Percentiles rank a stretch among this genome's conserved stretches.
phyloP scores from a whole-genome alignment of 2,888 invertebrate species.

The Sminthurinus aureus region DNA sequence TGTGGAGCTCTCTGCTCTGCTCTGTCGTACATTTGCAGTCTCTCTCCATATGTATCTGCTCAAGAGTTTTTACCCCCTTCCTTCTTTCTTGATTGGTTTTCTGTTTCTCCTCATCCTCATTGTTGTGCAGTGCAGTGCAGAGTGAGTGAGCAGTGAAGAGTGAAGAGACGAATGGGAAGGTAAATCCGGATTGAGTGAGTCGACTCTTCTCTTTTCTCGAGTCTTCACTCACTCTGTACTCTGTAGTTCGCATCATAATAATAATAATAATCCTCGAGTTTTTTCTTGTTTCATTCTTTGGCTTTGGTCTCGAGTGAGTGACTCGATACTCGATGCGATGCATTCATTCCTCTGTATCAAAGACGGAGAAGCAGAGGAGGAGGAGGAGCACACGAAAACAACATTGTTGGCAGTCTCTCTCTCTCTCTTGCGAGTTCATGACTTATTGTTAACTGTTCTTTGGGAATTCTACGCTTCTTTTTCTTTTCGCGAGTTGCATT shows the following conservation, averaged over 20 bases:
- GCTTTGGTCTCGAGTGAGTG: neutral
- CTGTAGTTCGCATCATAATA: neutral
- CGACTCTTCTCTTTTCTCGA: too few species aligned
- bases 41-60: too few species aligned
- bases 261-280: neutral
- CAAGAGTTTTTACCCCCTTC: too few species aligned
- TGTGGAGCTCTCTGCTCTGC: too few species aligned
- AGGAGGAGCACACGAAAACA: neutral
- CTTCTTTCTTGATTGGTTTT: too few species aligned
- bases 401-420: neutral
- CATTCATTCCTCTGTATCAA: neutral
- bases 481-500: neutral
- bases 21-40: too few species aligned
- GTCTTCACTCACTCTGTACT: too few species aligned
- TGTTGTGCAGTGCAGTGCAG: too few species aligned
- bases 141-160: too few species aligned
- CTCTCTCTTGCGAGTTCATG: neutral
- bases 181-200: too few species aligned
- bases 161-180: too few species aligned
- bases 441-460: slow-evolving; percentile 10
- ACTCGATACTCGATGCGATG: neutral
- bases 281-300: neutral
- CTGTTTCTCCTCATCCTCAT: too few species aligned
- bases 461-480: neutral
- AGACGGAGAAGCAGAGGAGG: neutral